phyloP scores from a whole-genome alignment of 2,888 invertebrate genomes.

The Hartigia nigra region DNA sequence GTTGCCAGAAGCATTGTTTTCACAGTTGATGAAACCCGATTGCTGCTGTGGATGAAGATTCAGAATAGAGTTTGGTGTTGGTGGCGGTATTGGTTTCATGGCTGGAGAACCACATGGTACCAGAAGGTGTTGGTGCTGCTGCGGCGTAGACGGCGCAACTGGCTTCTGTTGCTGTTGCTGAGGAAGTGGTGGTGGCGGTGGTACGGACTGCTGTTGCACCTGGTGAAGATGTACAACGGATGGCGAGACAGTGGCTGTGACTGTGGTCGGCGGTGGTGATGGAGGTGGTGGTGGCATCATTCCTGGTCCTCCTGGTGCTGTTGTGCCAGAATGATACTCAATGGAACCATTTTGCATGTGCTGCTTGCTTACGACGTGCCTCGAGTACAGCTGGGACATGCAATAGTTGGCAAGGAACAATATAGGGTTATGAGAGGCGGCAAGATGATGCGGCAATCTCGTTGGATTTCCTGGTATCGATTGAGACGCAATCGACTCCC shows the following conservation, averaged over 20 bases:
- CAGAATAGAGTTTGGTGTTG: constrained; percentile 52
- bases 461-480: constrained; percentile 36
- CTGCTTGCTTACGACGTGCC: constrained; percentile 73
- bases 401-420: constrained; percentile 82
- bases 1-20: constrained; percentile 38
- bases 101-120: constrained; percentile 62
- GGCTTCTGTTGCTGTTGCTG: constrained; percentile 44
- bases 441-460: constrained; percentile 48
- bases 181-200: constrained; percentile 56
- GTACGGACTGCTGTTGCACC: constrained; percentile 47
- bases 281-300: constrained; percentile 51
- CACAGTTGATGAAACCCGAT: constrained; percentile 51
- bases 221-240: constrained; percentile 23
- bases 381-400: constrained; percentile 78
- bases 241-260: constrained; percentile 44
- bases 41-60: constrained; percentile 48
- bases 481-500: constrained; percentile 67
- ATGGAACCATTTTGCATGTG: constrained; percentile 69
- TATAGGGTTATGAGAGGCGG: constrained; percentile 75
- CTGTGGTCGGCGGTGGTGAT: constrained; percentile 32
- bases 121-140: constrained; percentile 42
- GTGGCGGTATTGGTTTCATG: constrained; percentile 47
- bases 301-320: background rate
- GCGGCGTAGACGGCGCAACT: constrained; percentile 32
- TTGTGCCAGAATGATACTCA: constrained; percentile 55